These are phyloP conservation scores for Tiliacea citrago DNA, from an alignment of 2,888 invertebrate genomes.

Conservation along the genomic window DNA sequence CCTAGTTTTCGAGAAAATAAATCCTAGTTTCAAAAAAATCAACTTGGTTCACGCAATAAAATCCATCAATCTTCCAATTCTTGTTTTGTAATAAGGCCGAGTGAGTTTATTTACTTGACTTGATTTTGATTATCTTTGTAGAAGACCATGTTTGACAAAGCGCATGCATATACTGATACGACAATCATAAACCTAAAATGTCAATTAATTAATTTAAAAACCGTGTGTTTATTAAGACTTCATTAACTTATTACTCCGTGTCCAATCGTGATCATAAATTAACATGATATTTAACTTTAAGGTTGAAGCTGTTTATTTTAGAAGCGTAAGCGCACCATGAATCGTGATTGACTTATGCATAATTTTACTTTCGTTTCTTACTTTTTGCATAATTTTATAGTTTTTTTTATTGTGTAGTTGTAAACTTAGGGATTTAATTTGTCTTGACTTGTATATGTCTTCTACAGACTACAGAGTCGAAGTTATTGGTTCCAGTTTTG, in stretches of 20 bases:
- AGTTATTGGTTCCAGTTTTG: neutral
- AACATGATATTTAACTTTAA: conserved; percentile 45
- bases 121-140: neutral
- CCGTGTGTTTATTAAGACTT: neutral
- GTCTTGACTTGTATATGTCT: neutral
- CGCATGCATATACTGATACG: neutral
- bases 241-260: conserved; percentile 21
- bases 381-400: conserved; percentile 22
- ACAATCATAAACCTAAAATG: neutral
- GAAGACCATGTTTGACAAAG: neutral
- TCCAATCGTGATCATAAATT: conserved; percentile 50
- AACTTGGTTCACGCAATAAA: too few relatives aligned
- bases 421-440: neutral
- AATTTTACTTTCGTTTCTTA: conserved; percentile 33
- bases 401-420: conserved; percentile 17
- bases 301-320: conserved; percentile 40
- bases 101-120: neutral
- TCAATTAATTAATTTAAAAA: neutral
- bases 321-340: conserved; percentile 31
- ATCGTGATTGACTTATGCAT: conserved; percentile 37
- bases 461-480: too few relatives aligned
- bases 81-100: neutral
- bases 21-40: too few relatives aligned
- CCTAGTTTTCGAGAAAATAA: too few relatives aligned
- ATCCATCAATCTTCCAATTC: neutral